phyloP scores from a whole-genome alignment of 2,113 vertebrate species.

The Nesoenas mayeri region DNA sequence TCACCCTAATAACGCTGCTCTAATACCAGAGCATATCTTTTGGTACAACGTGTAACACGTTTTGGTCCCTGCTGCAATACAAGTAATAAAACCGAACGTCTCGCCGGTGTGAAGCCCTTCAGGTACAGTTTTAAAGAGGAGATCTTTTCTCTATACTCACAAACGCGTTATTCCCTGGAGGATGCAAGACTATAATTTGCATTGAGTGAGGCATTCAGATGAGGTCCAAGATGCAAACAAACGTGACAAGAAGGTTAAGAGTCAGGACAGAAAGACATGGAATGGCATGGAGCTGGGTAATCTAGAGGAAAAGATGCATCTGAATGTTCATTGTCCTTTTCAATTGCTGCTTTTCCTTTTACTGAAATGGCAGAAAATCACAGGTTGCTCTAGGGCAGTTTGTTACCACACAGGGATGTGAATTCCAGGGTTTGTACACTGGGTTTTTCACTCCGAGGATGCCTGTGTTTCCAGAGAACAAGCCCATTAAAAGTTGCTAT shows the following conservation, averaged over 20 bases:
- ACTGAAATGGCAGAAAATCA: conserved; percentile 43
- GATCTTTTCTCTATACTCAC: neutral
- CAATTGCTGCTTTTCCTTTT: neutral
- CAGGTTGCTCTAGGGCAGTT: neutral
- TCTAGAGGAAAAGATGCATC: neutral
- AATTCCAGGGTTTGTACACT: conserved; percentile 13
- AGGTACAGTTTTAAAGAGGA: conserved; percentile 8
- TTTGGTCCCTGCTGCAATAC: neutral
- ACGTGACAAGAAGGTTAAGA: conserved; percentile 48
- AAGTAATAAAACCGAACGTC: neutral
- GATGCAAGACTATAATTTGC: conserved; percentile 27
- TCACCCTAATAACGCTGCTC: neutral
- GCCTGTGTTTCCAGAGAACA: conserved; percentile 3
- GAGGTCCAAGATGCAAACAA: conserved; percentile 45
- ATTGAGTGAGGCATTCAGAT: conserved; percentile 20
- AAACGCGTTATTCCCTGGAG: neutral
- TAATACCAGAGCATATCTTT: neutral
- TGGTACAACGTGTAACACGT: neutral
- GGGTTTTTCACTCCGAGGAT: conserved; percentile 13
- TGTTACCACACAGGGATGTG: neutral
- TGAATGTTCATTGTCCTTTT: neutral
- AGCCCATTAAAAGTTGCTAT: neutral
- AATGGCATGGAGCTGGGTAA: neutral
- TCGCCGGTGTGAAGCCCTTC: conserved; percentile 9
- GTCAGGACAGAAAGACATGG: neutral